Conservation (phyloP, 1,140 invertebrate species). For the Octopus bimaculoides region DNA sequence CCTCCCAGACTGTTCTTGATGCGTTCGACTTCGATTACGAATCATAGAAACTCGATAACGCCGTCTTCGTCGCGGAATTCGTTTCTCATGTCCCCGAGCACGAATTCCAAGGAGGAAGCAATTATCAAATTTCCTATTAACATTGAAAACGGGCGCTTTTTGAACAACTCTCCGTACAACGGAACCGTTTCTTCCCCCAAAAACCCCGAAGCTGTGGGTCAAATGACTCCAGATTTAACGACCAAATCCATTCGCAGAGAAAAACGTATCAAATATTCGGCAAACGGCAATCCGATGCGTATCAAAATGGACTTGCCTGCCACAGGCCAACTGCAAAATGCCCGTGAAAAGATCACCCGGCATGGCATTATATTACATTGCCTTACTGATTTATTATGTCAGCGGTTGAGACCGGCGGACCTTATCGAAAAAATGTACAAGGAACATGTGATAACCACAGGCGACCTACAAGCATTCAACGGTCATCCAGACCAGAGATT, state of each 20-base stretch:
- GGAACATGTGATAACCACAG: slow-evolving; percentile 29
- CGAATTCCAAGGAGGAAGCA: neutral
- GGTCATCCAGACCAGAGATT: slow-evolving; percentile 41
- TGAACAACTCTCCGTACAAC: neutral
- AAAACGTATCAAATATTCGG: neutral
- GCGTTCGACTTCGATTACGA: slow-evolving; percentile 41
- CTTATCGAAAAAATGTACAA: slow-evolving; percentile 37
- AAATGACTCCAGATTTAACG: neutral
- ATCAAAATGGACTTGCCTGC: slow-evolving; percentile 12
- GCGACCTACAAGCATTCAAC: slow-evolving; percentile 37
- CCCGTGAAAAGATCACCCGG: slow-evolving; percentile 29
- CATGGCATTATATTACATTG: slow-evolving; percentile 44
- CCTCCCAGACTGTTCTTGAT: slow-evolving; percentile 44
- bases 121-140: slow-evolving; percentile 11
- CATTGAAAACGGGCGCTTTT: neutral
- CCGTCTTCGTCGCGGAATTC: slow-evolving; percentile 31
- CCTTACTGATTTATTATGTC: slow-evolving; percentile 41
- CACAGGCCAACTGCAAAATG: no score
- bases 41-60: slow-evolving; percentile 27
- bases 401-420: slow-evolving; percentile 40
- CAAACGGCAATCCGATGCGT: slow-evolving; percentile 4
- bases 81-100: slow-evolving; percentile 21
- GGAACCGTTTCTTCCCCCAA: neutral
- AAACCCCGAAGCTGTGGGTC: neutral
- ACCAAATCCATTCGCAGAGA: neutral